Conservation (phyloP, 2,888 invertebrate genomes). For the Meliscaeva auricollis region DNA sequence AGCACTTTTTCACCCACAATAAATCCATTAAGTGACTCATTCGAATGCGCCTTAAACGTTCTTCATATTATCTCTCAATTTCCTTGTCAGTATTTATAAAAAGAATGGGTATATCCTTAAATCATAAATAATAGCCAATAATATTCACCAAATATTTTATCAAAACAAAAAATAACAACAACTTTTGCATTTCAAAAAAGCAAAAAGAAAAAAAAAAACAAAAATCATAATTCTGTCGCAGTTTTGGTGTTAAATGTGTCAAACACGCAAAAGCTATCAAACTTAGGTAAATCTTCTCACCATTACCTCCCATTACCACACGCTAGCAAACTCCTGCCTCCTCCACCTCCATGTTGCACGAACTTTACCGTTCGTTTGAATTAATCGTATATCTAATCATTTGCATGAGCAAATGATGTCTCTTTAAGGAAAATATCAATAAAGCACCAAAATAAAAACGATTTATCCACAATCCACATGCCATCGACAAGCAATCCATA, state of each 20-base stretch:
- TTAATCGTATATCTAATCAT: conserved; percentile 64
- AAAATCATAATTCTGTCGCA: conserved; percentile 14
- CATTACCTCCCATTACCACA: not conserved
- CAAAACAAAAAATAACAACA: conserved; percentile 9
- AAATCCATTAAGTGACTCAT: not conserved
- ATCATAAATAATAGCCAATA: conserved; percentile 30
- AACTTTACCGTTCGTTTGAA: conserved; percentile 4
- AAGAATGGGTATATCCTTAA: not conserved
- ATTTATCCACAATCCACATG: conserved; percentile 14
- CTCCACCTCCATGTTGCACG: not conserved
- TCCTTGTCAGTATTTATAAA: not conserved
- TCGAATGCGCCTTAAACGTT: not conserved
- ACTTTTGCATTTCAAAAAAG: conserved; percentile 3
- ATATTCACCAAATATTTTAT: conserved; percentile 25
- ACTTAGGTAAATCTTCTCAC: conserved; percentile 6
- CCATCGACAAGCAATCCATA: not conserved
- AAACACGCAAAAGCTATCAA: conserved; percentile 34
- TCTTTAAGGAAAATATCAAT: conserved; percentile 27
- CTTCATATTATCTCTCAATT: not conserved
- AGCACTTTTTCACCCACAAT: not conserved
- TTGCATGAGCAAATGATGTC: conserved; percentile 57
- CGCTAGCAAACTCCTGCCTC: no score
- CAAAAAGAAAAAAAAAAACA: conserved; percentile 5
- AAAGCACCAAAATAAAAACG: conserved; percentile 15
- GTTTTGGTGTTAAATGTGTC: conserved; percentile 25